Evolutionary conservation across 2,113 vertebrate species (phyloP).

Genomic region (Benitochromis conjunctus): DNA sequence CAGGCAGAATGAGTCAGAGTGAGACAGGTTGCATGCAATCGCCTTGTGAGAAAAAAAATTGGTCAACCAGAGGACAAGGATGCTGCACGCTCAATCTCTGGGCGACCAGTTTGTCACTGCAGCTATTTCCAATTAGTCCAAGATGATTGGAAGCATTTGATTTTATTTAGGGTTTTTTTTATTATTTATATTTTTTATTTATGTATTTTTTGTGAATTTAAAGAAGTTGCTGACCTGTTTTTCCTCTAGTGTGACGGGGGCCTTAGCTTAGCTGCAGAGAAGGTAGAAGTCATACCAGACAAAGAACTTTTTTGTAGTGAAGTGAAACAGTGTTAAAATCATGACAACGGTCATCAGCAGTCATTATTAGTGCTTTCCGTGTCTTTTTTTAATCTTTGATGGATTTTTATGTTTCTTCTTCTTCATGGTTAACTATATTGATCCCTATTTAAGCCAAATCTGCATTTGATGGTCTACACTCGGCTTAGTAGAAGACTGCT

Average conservation of each 20-base stretch:
- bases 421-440: not conserved
- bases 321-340: not conserved
- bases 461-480: not conserved
- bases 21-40: not conserved
- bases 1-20: not conserved
- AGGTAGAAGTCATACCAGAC: not conserved
- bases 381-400: not conserved
- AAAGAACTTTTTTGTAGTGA: not conserved
- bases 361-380: not conserved
- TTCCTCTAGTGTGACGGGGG: not conserved
- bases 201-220: too few relatives aligned
- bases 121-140: not conserved
- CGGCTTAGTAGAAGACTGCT: too few relatives aligned
- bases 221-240: not conserved
- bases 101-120: not conserved
- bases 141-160: not conserved
- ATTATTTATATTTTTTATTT: not conserved
- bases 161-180: not conserved
- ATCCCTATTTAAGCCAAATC: not conserved
- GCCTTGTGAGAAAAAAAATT: not conserved
- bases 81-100: not conserved
- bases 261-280: not conserved
- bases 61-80: not conserved
- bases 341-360: accelerated
- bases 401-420: not conserved